A percentile compares a stretch with the other conserved stretches of the same genome.
Evolutionary conservation across 2,888 invertebrate genomes (phyloP).

Genomic region (Schrankia costaestrigalis): DNA sequence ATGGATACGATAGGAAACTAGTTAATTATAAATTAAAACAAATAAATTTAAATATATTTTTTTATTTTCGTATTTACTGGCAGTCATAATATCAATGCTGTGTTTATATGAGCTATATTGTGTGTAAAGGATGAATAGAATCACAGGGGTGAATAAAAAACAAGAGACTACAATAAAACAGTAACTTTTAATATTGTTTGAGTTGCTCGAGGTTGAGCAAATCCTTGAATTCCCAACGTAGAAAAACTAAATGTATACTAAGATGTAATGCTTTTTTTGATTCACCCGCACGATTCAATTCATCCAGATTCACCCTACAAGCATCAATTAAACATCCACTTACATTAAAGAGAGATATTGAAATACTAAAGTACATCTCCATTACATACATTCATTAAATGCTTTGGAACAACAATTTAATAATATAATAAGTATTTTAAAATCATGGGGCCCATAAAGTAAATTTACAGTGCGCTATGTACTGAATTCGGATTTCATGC

Average conservation of each 20-base stretch:
- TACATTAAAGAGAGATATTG: conserved; percentile 37
- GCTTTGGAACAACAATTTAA: conserved; percentile 49
- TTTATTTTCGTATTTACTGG: conserved; percentile 35
- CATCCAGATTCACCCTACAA: conserved; percentile 15
- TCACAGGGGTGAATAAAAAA: too few relatives aligned
- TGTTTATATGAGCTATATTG: too few relatives aligned
- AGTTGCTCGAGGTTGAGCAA: too few relatives aligned
- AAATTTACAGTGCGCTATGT: conserved; percentile 1
- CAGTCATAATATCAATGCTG: conserved; percentile 41
- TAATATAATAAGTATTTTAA: conserved; percentile 16
- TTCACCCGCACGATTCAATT: conserved; percentile 10
- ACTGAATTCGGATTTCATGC: too few relatives aligned
- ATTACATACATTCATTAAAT: conserved; percentile 43
- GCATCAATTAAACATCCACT: conserved; percentile 14
- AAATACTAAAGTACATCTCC: conserved; percentile 17
- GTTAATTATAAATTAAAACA: conserved; percentile 13
- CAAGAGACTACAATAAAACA: too few relatives aligned
- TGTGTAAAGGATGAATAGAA: too few relatives aligned
- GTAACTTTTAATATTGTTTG: too few relatives aligned
- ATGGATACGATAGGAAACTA: not conserved
- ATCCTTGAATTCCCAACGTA: too few relatives aligned
- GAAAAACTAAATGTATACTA: too few relatives aligned
- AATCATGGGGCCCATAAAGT: conserved; percentile 9
- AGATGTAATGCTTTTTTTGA: too few relatives aligned
- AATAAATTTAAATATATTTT: conserved; percentile 20